Percentiles rank a stretch among this genome's conserved stretches.
These are phyloP conservation scores for Mycteria americana DNA, from an alignment of 2,797 vertebrate genomes.

Conservation along the genomic window DNA sequence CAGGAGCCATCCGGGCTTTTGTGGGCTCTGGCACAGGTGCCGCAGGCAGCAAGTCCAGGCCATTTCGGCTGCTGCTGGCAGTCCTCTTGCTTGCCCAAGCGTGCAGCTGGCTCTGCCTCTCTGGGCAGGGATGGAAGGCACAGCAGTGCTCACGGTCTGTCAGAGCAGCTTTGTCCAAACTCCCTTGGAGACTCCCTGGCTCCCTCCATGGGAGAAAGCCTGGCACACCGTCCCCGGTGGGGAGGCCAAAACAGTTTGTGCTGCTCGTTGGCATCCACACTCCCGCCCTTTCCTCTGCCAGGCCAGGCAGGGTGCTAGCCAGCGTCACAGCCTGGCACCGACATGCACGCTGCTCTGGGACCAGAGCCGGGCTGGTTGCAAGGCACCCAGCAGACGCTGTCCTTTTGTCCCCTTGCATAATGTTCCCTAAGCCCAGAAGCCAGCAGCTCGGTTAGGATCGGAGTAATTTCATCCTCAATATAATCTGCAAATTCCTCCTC, in stretches of 20 bases:
- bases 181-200: background rate
- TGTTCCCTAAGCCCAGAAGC: background rate
- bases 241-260: background rate
- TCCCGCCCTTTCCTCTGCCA: background rate
- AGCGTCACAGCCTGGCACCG: accelerated
- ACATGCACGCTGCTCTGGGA: accelerated
- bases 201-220: background rate
- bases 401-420: background rate
- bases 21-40: background rate
- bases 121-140: background rate
- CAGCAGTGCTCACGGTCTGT: accelerated
- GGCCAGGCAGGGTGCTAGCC: background rate
- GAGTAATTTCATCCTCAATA: background rate
- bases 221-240: accelerated
- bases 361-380: background rate
- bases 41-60: background rate
- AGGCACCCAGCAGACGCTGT: background rate
- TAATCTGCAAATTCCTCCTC: background rate
- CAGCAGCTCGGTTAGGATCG: background rate
- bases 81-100: accelerated
- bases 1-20: background rate
- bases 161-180: background rate
- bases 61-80: background rate
- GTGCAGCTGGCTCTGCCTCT: background rate
- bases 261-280: accelerated